Conservation (phyloP, 2,113 vertebrate genomes). For the Nyctibius bracteatus region DNA sequence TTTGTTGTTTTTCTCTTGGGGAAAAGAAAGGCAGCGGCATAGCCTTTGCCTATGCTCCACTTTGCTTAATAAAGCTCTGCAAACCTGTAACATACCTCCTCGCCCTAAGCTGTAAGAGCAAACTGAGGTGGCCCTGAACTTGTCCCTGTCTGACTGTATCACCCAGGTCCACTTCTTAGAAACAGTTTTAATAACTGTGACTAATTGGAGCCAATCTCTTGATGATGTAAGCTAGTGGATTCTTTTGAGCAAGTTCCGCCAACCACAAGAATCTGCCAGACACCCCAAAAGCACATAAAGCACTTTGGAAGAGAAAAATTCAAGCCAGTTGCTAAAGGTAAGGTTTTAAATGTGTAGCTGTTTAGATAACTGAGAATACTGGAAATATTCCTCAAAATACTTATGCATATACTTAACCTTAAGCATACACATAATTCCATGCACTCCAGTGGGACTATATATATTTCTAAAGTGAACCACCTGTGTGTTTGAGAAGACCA, state of each 20-base stretch:
- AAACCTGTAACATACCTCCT: not conserved
- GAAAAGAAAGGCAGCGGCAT: not conserved
- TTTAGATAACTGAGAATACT: not conserved
- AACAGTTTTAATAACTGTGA: not conserved
- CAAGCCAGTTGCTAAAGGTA: not conserved
- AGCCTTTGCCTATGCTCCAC: not conserved
- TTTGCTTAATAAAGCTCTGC: not conserved
- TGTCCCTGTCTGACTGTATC: not conserved
- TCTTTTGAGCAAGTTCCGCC: not conserved
- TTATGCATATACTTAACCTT: not conserved
- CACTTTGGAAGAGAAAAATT: not conserved
- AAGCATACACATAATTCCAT: not conserved
- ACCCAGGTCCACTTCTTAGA: not conserved
- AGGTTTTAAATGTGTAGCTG: not conserved
- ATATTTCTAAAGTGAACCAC: conserved; percentile 18
- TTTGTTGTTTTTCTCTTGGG: not conserved
- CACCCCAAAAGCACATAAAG: not conserved
- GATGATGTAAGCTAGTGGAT: not conserved
- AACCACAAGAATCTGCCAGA: not conserved
- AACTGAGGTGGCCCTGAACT: not conserved
- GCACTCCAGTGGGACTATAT: conserved; percentile 19
- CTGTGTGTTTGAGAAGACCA: conserved; percentile 23
- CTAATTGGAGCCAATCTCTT: not conserved
- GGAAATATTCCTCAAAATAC: conserved; percentile 5
- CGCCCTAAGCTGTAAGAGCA: not conserved